Evolutionary conservation across 1,140 invertebrate species (phyloP).

Genomic region (Drosophila equinoxialis): DNA sequence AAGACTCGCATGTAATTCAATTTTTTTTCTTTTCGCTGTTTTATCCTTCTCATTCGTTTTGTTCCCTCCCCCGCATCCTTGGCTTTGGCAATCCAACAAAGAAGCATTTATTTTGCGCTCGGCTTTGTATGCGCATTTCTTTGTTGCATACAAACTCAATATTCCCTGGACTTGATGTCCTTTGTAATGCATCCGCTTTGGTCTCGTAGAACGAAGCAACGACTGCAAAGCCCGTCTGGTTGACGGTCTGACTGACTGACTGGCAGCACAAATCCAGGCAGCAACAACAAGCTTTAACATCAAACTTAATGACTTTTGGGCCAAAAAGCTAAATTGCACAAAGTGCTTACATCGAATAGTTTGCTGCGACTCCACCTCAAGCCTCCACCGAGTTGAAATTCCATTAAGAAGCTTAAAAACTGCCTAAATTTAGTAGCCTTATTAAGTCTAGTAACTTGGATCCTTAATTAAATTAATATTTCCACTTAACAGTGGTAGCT

Average conservation of each 20-base stretch:
- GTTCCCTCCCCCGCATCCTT: constrained; percentile 1
- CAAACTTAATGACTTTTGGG: constrained; percentile 69
- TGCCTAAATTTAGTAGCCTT: too few relatives aligned
- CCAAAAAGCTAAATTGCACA: constrained; percentile 74
- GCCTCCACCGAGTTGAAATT: constrained; percentile 2
- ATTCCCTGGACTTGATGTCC: constrained; percentile 73
- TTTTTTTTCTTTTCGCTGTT: constrained; percentile 47
- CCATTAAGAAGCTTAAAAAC: constrained; percentile 2
- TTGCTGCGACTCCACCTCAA: neutral
- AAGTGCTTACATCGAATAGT: constrained; percentile 37
- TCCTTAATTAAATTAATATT: too few relatives aligned
- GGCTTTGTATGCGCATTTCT: constrained; percentile 78
- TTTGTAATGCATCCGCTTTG: constrained; percentile 78
- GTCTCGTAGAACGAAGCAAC: constrained; percentile 28
- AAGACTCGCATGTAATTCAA: constrained; percentile 76
- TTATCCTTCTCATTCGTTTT: neutral
- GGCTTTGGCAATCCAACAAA: constrained; percentile 63
- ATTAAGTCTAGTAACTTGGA: too few relatives aligned
- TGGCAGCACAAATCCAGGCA: constrained; percentile 44
- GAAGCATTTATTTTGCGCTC: constrained; percentile 78
- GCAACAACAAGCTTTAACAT: constrained; percentile 60
- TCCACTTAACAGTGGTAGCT: too few relatives aligned
- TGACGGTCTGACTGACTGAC: neutral
- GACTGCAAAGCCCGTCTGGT: constrained; percentile 22
- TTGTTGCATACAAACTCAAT: constrained; percentile 79